A percentile compares a stretch with the other conserved stretches of the same genome.
phyloP scores from a whole-genome alignment of 2,797 vertebrate species.

The Anas bernieri region DNA sequence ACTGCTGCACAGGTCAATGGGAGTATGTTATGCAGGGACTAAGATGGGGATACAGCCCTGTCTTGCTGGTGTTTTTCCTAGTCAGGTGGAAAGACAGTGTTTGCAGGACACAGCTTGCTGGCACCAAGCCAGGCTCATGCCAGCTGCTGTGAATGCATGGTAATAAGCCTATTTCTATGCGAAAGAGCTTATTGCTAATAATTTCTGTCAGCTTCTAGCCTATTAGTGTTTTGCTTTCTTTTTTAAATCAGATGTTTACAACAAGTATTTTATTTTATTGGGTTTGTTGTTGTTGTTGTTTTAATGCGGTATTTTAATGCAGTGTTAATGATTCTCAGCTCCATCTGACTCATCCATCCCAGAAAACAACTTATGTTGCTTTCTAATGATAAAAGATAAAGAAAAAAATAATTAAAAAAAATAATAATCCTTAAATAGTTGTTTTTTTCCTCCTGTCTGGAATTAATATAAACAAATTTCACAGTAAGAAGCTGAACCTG shows the following conservation, averaged over 20 bases:
- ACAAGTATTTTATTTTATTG: conserved; percentile 9
- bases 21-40: neutral
- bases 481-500: conserved; percentile 4
- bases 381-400: conserved; percentile 7
- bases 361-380: neutral
- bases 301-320: conserved; percentile 23
- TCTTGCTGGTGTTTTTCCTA: neutral
- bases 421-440: neutral
- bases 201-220: conserved; percentile 34
- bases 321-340: conserved; percentile 20
- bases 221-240: neutral
- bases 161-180: conserved; percentile 40
- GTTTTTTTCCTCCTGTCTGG: neutral
- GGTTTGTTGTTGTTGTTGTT: neutral
- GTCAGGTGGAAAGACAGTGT: neutral
- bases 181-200: conserved; percentile 33
- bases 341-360: conserved; percentile 55
- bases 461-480: conserved; percentile 47
- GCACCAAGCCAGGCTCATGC: neutral
- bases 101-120: neutral
- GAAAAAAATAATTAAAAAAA: neutral
- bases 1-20: neutral
- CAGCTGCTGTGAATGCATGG: neutral
- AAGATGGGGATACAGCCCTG: neutral
- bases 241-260: conserved; percentile 43